Evolutionary conservation across 2,888 invertebrate species (phyloP), one percentile per base, ranked within the genome.

Genomic region (Stenoptilia bipunctidactyla): DNA sequence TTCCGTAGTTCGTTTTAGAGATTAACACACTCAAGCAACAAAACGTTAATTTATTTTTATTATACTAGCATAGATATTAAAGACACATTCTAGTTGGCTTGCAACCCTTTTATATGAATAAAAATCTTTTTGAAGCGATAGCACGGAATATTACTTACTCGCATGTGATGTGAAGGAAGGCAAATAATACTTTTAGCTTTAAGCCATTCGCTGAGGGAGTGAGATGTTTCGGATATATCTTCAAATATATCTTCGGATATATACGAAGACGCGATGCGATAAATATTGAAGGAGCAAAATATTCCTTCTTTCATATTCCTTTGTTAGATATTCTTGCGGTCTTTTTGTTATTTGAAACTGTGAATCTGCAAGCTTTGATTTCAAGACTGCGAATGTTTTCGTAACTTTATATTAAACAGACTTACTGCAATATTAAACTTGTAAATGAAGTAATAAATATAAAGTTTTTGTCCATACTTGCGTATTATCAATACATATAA

Each of bases 191-290:
- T 9, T 12, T 12, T n/a, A n/a, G n/a, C 9, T 30, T 3, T 30
- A n/a, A 12, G 30, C 9, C 10, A 30, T 30, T 8, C 30, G 30
- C 9, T 12, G 30, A 8, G 30, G 57, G 50, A 57, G 61, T 60
- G 63, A 73, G 71, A 74, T 75, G 75, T 70, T 66, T 72, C 67
- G 68, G 66, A 71, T 74, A 70, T n/a, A n/a, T n/a, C n/a, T n/a
- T n/a, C n/a, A n/a, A n/a, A n/a, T n/a, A n/a, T n/a, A n/a, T n/a
- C n/a, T n/a, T n/a, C n/a, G n/a, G n/a, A n/a, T n/a, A n/a, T n/a
- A n/a, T 68, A 66, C 60, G 62, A 62, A 67, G 64, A 61, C 66
- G 63, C 65, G 64, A 71, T 67, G 61, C 69, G 68, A 66, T 70
- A 62, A 66, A 58, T 62, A 71, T 71, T 71, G 70, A 66, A 61